Evolutionary conservation across 2,797 vertebrate genomes (phyloP), one percentile per base, ranked within the genome.

Genomic region (Discoglossus pictus): DNA sequence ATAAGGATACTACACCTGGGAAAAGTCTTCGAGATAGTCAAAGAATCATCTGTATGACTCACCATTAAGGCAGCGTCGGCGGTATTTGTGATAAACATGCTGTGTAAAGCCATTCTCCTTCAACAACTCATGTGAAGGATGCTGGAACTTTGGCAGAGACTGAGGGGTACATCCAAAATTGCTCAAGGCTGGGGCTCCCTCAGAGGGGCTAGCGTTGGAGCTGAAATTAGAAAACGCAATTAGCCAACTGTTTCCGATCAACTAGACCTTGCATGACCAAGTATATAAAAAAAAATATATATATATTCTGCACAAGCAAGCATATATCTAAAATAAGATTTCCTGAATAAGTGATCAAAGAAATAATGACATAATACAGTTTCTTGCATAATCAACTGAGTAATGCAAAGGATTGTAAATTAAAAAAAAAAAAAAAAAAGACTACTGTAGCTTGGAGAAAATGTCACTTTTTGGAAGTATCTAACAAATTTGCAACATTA

Each of bases 51-150:
- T 16, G n/a, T 6, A 46, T 13, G 13, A 68, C 84, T 71, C 77
- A 99, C 97, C 97, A 0, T 99, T 99, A 77, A 99, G 93, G 90
- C 97, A 98, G 87, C 96, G 94, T 77, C 97, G 92, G 76, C 96
- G 93, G 82, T 98, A 99, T 83, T 99, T 99, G 90, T 99, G 97
- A 89, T 99, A 99, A 74, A 99, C 96, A 1, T 99, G 97, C 85
- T 99, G 97, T 15, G 97, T 99, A 89, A 99, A 99, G 87, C 97
- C 97, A 1, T 98, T 99, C 83, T 99, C 97, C 86, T 99, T 99
- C 73, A 99, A 93, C 78, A 99, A 89, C 89, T 99, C 96, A 0
- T 99, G 97, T 0, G 97, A 99, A 36, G 97, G 97, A 68, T 99
- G 97, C 82, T 99, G 97, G 83, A 99, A 99, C 81, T 99, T 99